These are phyloP conservation scores for Alectoris magna DNA, from an alignment of 2,797 vertebrate species.

Conservation along the genomic window DNA sequence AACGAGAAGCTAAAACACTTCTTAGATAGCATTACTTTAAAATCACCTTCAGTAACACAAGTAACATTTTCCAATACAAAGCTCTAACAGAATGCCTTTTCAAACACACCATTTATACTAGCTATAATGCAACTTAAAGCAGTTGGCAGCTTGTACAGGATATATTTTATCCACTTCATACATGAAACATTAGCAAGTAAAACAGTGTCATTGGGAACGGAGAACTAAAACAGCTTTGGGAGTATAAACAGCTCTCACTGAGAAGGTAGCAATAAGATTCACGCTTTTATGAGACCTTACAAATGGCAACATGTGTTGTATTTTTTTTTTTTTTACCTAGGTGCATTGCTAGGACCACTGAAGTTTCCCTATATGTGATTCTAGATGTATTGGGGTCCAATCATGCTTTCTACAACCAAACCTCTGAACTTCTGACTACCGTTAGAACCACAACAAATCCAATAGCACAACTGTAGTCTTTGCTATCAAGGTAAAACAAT, in stretches of 20 bases:
- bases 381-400: neutral
- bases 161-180: neutral
- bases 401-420: neutral
- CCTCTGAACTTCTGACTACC: neutral
- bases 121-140: neutral
- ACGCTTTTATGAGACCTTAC: rapidly evolving
- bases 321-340: neutral
- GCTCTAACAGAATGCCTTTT: neutral
- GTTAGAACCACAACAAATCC: neutral
- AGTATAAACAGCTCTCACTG: neutral
- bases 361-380: rapidly evolving
- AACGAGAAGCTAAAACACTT: neutral
- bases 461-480: neutral
- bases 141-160: neutral
- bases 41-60: neutral
- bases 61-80: neutral
- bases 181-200: neutral
- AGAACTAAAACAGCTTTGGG: neutral
- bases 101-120: neutral
- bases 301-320: neutral
- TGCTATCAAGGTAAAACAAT: neutral
- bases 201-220: neutral
- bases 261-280: neutral
- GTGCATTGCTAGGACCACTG: neutral
- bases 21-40: neutral